Percentiles rank a stretch among this genome's conserved stretches.
phyloP scores from a whole-genome alignment of 2,113 vertebrate species.

The Sinocyclocheilus rhinocerous region DNA sequence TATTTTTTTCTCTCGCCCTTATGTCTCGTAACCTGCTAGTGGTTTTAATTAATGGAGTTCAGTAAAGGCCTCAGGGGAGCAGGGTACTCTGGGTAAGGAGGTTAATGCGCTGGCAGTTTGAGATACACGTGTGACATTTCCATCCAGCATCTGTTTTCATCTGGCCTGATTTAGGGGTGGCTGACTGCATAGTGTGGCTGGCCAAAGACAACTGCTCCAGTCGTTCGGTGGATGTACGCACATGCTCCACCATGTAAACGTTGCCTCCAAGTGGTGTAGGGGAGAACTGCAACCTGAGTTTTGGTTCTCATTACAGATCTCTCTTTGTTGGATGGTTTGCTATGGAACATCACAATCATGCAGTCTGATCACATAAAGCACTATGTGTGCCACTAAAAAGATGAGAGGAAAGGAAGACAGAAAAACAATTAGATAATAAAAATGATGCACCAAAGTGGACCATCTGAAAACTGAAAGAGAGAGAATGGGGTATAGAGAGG shows the following conservation, averaged over 20 bases:
- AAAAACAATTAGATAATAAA: background rate
- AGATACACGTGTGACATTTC: conserved; percentile 82
- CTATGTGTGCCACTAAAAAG: background rate
- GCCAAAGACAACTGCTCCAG: background rate
- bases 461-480: conserved; percentile 15
- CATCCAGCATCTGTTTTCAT: conserved; percentile 79
- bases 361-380: conserved; percentile 24
- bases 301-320: background rate
- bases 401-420: background rate
- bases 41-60: conserved; percentile 74
- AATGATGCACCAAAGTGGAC: background rate
- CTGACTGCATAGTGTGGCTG: too few species aligned
- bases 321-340: background rate
- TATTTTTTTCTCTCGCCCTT: conserved; percentile 34
- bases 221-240: background rate
- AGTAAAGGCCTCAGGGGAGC: conserved; percentile 58
- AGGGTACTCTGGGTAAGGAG: conserved; percentile 71
- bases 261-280: conserved; percentile 74
- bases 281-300: conserved; percentile 26
- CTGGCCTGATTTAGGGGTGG: conserved; percentile 71
- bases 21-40: conserved; percentile 62
- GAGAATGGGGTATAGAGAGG: background rate
- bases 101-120: conserved; percentile 82
- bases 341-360: conserved; percentile 7
- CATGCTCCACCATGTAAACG: conserved; percentile 58